Conservation (phyloP, 2,888 invertebrate species). For the Trachelus tabidus region DNA sequence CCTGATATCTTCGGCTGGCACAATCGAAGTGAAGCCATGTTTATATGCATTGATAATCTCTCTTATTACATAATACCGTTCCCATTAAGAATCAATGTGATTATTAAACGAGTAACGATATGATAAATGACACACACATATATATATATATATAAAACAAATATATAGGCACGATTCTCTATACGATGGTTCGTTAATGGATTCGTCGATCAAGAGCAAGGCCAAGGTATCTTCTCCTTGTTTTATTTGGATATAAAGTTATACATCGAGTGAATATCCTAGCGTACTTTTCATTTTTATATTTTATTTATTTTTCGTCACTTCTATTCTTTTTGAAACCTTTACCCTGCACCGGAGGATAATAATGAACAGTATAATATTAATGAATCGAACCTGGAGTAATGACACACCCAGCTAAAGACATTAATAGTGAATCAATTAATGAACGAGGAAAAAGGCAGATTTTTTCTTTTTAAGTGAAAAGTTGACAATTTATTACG, state of each 20-base stretch:
- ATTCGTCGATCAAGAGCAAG: not conserved
- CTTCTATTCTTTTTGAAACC: not conserved
- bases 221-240: not conserved
- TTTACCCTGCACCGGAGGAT: not conserved
- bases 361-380: not conserved
- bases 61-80: not conserved
- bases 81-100: not conserved
- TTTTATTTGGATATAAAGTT: not conserved
- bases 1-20: slow-evolving; percentile 9
- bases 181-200: not conserved
- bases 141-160: not conserved
- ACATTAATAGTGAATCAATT: not conserved
- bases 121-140: not conserved
- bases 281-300: not conserved
- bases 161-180: not conserved
- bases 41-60: not conserved
- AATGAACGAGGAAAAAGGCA: not conserved
- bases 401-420: not conserved
- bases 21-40: not conserved
- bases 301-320: not conserved
- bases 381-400: not conserved
- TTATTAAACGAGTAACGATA: not conserved
- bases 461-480: not conserved
- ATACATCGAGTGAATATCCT: not conserved
- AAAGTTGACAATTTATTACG: not conserved